A percentile compares a stretch with the other conserved stretches of the same genome.
phyloP scores from a whole-genome alignment of 1,140 invertebrate species.

The Vollenhovia emeryi region DNA sequence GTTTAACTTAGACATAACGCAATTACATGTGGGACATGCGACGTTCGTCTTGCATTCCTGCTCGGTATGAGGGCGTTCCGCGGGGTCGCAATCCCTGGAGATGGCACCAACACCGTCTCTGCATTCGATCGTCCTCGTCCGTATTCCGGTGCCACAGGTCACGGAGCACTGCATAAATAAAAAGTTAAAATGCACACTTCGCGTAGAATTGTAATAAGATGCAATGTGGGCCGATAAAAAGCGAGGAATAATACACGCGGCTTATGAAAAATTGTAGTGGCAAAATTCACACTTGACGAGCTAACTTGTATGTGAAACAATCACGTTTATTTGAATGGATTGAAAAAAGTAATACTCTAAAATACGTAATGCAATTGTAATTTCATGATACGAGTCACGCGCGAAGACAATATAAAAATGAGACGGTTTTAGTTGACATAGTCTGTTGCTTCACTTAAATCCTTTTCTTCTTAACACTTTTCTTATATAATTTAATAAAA shows the following conservation, averaged over 20 bases:
- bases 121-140: slow-evolving; percentile 93
- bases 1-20: slow-evolving; percentile 49
- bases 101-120: slow-evolving; percentile 86
- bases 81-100: slow-evolving; percentile 85
- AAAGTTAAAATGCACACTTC: slow-evolving; percentile 60
- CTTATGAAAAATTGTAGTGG: background rate
- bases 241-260: slow-evolving; percentile 14
- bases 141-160: slow-evolving; percentile 93
- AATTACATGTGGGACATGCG: slow-evolving; percentile 81
- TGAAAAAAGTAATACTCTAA: background rate
- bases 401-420: background rate
- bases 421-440: background rate
- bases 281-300: background rate
- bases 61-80: slow-evolving; percentile 82
- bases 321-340: background rate
- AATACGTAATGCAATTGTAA: background rate
- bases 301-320: background rate
- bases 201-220: slow-evolving; percentile 39
- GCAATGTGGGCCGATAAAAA: slow-evolving; percentile 30
- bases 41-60: slow-evolving; percentile 82
- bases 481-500: background rate
- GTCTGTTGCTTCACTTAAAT: background rate
- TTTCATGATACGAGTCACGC: background rate
- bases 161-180: slow-evolving; percentile 91
- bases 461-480: background rate